These are phyloP conservation scores for Melanostigma gelatinosum DNA, from an alignment of 2,113 vertebrate species.

Conservation along the genomic window DNA sequence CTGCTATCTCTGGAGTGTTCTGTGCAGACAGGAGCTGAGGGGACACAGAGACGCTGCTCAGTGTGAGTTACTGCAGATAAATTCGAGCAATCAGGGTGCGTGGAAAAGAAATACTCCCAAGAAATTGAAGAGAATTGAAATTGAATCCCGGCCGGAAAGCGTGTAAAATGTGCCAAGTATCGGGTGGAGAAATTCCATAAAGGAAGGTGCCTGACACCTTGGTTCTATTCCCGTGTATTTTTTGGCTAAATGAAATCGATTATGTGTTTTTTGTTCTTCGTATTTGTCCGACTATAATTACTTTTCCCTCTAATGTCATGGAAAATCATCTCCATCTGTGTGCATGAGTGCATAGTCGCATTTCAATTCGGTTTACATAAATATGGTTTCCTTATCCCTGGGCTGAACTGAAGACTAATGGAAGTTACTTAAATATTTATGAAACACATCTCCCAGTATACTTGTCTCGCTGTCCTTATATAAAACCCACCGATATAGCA, in stretches of 20 bases:
- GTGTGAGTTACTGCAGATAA: slow-evolving; percentile 63
- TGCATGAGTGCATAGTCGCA: slow-evolving; percentile 1
- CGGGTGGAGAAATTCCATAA: slow-evolving; percentile 12
- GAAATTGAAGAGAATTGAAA: slow-evolving; percentile 38
- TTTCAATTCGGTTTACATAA: slow-evolving; percentile 53
- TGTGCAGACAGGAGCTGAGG: slow-evolving; percentile 34
- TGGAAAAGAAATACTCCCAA: slow-evolving; percentile 34
- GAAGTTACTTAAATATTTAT: slow-evolving; percentile 67
- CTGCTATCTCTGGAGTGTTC: slow-evolving; percentile 45
- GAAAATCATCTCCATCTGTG: background rate
- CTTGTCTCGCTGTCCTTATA: slow-evolving; percentile 23
- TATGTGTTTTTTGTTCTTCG: slow-evolving; percentile 30
- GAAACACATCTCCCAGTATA: slow-evolving; percentile 25
- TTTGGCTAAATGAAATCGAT: slow-evolving; percentile 45
- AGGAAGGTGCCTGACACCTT: slow-evolving; percentile 16
- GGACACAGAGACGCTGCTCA: slow-evolving; percentile 29
- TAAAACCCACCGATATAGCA: slow-evolving; percentile 42
- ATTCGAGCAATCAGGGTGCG: slow-evolving; percentile 45
- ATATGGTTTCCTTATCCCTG: slow-evolving; percentile 16
- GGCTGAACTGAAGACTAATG: slow-evolving; percentile 44
- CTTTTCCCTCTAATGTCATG: slow-evolving; percentile 22
- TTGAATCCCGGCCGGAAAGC: slow-evolving; percentile 23
- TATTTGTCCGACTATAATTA: slow-evolving; percentile 62
- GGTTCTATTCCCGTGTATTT: slow-evolving; percentile 14
- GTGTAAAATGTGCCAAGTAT: slow-evolving; percentile 25